A percentile compares a stretch with the other conserved stretches of the same genome.
These are phyloP conservation scores for Arion vulgaris DNA, from an alignment of 1,140 invertebrate genomes.

Conservation along the genomic window DNA sequence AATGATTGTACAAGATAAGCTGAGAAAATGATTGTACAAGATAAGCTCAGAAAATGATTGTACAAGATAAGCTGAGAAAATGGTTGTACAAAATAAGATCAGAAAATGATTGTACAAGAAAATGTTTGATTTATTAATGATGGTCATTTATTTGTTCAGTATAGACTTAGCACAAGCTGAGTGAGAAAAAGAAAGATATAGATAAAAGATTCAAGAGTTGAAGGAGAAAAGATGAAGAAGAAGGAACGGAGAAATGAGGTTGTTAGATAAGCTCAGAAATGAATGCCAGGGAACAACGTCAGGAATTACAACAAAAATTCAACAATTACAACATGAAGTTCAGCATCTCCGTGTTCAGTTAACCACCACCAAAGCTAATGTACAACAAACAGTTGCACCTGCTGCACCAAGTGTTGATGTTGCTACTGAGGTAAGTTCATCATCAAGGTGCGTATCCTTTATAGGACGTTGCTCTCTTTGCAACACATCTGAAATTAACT, in stretches of 20 bases:
- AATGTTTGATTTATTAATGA: background rate
- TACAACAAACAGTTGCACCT: slow-evolving; percentile 8
- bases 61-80: too few species aligned
- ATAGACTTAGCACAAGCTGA: slow-evolving; percentile 64
- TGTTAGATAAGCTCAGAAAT: too few species aligned
- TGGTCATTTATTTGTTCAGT: slow-evolving; percentile 51
- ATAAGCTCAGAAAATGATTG: too few species aligned
- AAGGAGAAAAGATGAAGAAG: slow-evolving; percentile 55
- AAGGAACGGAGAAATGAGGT: slow-evolving; percentile 43
- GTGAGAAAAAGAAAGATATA: slow-evolving; percentile 68
- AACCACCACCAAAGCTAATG: slow-evolving; percentile 23
- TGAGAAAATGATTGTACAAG: too few species aligned
- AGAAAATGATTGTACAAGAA: too few species aligned
- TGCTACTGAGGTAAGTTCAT: slow-evolving; percentile 50
- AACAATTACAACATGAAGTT: slow-evolving; percentile 38
- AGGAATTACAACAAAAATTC: slow-evolving; percentile 36
- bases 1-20: too few species aligned
- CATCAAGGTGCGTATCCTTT: background rate
- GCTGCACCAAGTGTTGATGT: slow-evolving; percentile 42
- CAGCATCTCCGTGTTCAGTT: slow-evolving; percentile 41
- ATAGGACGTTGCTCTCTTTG: too few species aligned
- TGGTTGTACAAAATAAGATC: too few species aligned
- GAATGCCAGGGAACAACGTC: slow-evolving; percentile 40
- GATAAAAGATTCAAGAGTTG: slow-evolving; percentile 65
- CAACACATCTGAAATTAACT: too few species aligned